These are phyloP conservation scores for Smutsia gigantea DNA, from an alignment of 2,797 vertebrate species.

Conservation along the genomic window DNA sequence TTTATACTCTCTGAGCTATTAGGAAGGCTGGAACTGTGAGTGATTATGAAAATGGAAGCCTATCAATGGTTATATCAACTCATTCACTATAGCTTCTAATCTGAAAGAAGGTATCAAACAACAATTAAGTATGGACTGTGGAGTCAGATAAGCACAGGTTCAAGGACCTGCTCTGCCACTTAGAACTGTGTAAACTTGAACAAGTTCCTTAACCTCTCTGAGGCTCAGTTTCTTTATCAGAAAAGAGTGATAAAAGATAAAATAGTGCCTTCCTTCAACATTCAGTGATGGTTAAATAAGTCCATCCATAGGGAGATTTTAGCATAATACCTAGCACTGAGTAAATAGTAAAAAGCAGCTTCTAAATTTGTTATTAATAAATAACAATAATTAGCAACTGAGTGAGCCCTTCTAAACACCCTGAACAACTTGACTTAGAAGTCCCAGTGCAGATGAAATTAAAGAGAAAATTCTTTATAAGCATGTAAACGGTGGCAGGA, in stretches of 20 bases:
- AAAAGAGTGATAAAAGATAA: not conserved
- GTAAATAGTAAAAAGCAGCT: not conserved
- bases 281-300: not conserved
- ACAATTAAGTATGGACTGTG: not conserved
- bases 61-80: not conserved
- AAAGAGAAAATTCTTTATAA: not conserved
- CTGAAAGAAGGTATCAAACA: not conserved
- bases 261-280: not conserved
- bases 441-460: not conserved
- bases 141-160: not conserved
- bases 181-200: not conserved
- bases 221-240: not conserved
- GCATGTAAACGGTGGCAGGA: not conserved
- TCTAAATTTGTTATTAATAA: not conserved
- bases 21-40: not conserved
- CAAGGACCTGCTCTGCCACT: not conserved
- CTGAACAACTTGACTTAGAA: not conserved
- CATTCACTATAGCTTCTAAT: not conserved
- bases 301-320: not conserved
- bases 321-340: not conserved
- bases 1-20: not conserved
- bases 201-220: not conserved
- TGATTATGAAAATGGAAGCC: not conserved
- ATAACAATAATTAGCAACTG: not conserved
- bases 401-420: not conserved